Evolutionary conservation across 2,797 vertebrate species (phyloP), one percentile per base, ranked within the genome.

Genomic region (Clamator glandarius): DNA sequence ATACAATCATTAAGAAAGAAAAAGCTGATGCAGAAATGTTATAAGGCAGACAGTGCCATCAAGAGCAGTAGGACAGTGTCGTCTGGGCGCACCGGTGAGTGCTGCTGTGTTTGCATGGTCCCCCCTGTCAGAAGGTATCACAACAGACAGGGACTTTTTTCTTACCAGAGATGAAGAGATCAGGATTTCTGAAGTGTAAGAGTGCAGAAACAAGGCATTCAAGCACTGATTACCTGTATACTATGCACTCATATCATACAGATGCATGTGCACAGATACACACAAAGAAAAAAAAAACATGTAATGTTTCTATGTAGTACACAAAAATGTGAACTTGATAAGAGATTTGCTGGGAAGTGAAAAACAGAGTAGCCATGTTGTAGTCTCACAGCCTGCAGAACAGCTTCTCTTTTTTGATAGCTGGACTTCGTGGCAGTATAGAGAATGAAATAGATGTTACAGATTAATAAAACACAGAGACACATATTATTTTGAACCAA

Each of bases 401-500:
- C 2, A 0, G 9, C 50, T 57, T 67, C 4, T 39, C 42, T 68
- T 92, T 83, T 85, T 59, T 70, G 54, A 9, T 4, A 80, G 39
- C 51, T 39, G 64, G 57, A 28, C 36, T 36, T 76, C 15, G n/a
- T 57, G 41, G 24, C 57, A 79, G 23, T 14, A 36, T 2, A 15
- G 51, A 48, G 39, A 57, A 76, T 5, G 15, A 84, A 69, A 55
- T 1, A 17, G 42, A n/a, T 1, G 3, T 28, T 62, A 41, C 0
- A 15, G 31, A n/a, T 63, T 19, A 94, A 87, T 48, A 96, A 95
- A 78, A 91, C 55, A 73, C 76, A 87, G 79, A 95, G 70, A 81
- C 28, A 18, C n/a, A 25, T 64, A 83, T 92, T 61, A 76, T 97
- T 97, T 98, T 97, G 97, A 98, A 97, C 97, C 96, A 97, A 97